Base-by-base conservation (phyloP, 2,113 vertebrate genomes). In the Dromaius novaehollandiae region DNA sequence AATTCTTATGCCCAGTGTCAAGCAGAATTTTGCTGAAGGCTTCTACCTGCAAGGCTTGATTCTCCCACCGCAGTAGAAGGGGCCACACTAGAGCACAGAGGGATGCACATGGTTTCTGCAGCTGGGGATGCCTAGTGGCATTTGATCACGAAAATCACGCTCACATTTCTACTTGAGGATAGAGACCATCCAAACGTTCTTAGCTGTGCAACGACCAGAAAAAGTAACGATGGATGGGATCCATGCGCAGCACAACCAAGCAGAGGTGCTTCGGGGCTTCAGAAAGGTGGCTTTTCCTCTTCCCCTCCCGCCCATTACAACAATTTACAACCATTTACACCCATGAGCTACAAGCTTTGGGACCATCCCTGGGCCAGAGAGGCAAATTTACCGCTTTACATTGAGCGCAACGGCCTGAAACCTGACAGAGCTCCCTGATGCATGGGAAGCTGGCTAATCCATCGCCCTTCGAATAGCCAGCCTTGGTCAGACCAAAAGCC, bases 321-420 rank as follows among this genome's bases (percentile, higher is more conserved):
- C 38, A 38, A 38, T 38, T 38, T 38, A 38, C 46, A 90, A 53
- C 15, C 28, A 20, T 32, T 63, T 75, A n/a, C 3, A 58, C 4
- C 24, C 17, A 48, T 0, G 2, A 6, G 51, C 40, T 32, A 68
- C 9, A 66, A 0, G 7, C 1, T 26, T 42, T 50, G 34, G 42
- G 42, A 48, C 19, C 50, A 66, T 20, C 32, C 32, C 17, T 16
- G 16, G 50, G 69, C 69, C 55, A 46, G 55, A 38, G 74, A 44
- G n/a, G 71, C 25, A 40, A 55, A 56, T n/a, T 60, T 15, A 11
- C 36, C 32, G 51, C 36, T 56, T 9, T 50, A 42, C n/a, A 26
- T 2, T 9, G 21, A 56, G 13, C 30, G 38, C 21, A 71, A 38
- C 32, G 85, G 12, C 9, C 68, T 88, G 25, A 92, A 94, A 74